A percentile compares a stretch with the other conserved stretches of the same genome.
These are phyloP conservation scores for Nesidiocoris tenuis DNA, from an alignment of 2,888 invertebrate species.

Conservation along the genomic window DNA sequence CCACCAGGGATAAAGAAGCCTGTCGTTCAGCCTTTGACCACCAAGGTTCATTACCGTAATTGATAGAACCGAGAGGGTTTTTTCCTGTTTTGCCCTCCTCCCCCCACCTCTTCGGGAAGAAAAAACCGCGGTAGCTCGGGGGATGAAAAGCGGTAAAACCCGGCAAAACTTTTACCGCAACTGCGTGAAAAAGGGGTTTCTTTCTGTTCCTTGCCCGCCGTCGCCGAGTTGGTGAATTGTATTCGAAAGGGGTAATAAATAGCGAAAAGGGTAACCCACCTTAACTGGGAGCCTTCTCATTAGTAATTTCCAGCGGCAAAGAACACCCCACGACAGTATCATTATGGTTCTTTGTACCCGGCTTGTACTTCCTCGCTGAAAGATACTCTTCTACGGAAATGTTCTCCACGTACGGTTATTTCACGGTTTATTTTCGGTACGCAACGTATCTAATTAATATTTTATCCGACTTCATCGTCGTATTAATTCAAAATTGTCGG, in stretches of 20 bases:
- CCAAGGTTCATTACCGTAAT: not conserved
- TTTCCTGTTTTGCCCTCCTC: too few relatives aligned
- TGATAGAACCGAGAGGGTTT: not conserved
- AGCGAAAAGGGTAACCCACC: not conserved
- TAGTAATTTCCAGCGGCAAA: not conserved
- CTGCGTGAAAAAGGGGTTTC: not conserved
- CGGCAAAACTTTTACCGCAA: not conserved
- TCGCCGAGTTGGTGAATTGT: not conserved
- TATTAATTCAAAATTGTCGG: too few relatives aligned
- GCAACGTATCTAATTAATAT: too few relatives aligned
- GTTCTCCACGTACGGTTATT: too few relatives aligned
- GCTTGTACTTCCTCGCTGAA: not conserved
- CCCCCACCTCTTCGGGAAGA: not conserved
- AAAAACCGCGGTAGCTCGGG: not conserved
- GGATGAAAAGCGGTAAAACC: not conserved
- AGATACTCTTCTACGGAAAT: too few relatives aligned
- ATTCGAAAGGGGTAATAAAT: not conserved
- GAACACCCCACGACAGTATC: too few relatives aligned
- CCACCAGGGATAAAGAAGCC: not conserved
- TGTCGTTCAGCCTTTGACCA: not conserved
- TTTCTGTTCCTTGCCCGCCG: not conserved
- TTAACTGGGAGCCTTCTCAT: not conserved
- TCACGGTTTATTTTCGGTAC: not conserved
- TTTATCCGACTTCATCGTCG: too few relatives aligned
- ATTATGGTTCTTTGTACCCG: not conserved